These are phyloP conservation scores for Erynnis tages DNA, from an alignment of 2,888 invertebrate genomes.

Conservation along the genomic window DNA sequence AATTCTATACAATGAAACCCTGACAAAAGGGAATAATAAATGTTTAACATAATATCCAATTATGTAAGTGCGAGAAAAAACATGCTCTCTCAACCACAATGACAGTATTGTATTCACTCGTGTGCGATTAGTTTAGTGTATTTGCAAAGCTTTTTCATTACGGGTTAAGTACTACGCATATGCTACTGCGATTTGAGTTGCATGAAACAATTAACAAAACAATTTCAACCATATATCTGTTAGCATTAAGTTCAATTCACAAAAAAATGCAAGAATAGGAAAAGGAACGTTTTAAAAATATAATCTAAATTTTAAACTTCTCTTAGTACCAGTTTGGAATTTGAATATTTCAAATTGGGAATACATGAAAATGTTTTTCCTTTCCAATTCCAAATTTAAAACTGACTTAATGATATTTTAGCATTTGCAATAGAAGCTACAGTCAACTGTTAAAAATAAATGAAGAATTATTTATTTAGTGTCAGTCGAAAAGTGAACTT, in stretches of 20 bases:
- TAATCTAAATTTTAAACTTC: too few relatives aligned
- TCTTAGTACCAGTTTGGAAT: too few relatives aligned
- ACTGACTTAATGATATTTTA: too few relatives aligned
- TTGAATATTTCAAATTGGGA: too few relatives aligned
- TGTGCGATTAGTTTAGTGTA: conserved; percentile 35
- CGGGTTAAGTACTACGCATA: conserved; percentile 55
- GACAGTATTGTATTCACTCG: conserved; percentile 49
- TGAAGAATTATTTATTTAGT: background rate
- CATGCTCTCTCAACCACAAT: conserved; percentile 44
- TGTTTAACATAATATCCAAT: conserved; percentile 1
- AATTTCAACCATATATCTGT: background rate
- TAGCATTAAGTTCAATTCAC: background rate
- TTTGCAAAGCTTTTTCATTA: conserved; percentile 49
- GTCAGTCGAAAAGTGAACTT: conserved; percentile 8
- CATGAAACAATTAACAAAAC: background rate
- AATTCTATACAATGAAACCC: too few relatives aligned
- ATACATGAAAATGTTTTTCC: background rate
- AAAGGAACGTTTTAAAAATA: too few relatives aligned
- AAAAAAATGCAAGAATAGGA: too few relatives aligned
- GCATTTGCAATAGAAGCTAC: too few relatives aligned
- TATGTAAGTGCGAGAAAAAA: conserved; percentile 29
- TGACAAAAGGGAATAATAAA: background rate
- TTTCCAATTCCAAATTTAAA: too few relatives aligned
- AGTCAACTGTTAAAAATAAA: too few relatives aligned
- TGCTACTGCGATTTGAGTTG: conserved; percentile 44